Percentiles rank a stretch among this genome's conserved stretches.
phyloP scores from a whole-genome alignment of 2,113 vertebrate genomes.

The Gnathonemus longibarbis region DNA sequence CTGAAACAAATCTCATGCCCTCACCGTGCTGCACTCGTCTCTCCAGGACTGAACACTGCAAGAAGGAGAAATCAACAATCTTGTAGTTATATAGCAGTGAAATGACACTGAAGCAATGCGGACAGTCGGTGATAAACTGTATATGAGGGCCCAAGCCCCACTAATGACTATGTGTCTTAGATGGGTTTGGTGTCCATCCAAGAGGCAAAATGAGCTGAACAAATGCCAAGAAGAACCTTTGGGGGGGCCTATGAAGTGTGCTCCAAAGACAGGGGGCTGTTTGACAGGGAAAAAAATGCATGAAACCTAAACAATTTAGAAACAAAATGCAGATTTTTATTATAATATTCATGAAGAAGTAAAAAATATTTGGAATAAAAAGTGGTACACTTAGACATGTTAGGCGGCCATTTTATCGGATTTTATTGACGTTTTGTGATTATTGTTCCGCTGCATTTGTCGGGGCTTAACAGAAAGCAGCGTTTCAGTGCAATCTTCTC shows the following conservation, averaged over 20 bases:
- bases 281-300: background rate
- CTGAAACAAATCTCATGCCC: background rate
- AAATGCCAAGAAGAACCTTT: background rate
- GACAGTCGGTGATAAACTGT: background rate
- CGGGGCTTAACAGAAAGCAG: background rate
- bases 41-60: background rate
- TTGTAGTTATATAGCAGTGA: too few species aligned
- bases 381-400: background rate
- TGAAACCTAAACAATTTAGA: background rate
- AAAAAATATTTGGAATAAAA: background rate
- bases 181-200: conserved; percentile 6
- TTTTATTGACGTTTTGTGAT: background rate
- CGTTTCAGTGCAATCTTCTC: background rate
- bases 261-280: background rate
- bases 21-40: background rate
- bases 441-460: background rate
- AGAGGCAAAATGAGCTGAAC: conserved; percentile 10
- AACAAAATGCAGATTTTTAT: background rate
- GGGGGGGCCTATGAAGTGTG: too few species aligned
- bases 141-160: background rate
- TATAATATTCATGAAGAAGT: background rate
- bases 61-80: background rate
- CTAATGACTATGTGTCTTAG: conserved; percentile 15
- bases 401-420: background rate
- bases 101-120: background rate